These are phyloP conservation scores for Baryphthengus martii DNA, from an alignment of 2,113 vertebrate species.

Conservation along the genomic window DNA sequence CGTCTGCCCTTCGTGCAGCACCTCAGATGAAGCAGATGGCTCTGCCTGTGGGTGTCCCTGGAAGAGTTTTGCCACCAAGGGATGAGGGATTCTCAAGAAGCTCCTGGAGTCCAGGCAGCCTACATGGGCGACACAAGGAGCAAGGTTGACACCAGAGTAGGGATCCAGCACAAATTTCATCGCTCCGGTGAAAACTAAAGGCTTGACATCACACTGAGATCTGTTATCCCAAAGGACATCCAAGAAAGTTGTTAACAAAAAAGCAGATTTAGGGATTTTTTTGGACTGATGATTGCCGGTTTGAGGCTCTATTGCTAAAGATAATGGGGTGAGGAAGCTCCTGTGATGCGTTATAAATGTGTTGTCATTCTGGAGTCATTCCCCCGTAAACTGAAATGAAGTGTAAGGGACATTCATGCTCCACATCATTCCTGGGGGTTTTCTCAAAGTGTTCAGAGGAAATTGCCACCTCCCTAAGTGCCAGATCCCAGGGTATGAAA, in stretches of 20 bases:
- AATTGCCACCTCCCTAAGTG: background rate
- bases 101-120: background rate
- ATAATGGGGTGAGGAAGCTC: background rate
- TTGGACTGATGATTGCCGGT: background rate
- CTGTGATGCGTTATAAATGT: background rate
- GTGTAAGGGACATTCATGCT: background rate
- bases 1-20: background rate
- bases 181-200: background rate
- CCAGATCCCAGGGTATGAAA: background rate
- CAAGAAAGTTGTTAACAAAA: background rate
- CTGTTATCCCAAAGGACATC: background rate
- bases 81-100: background rate
- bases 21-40: background rate
- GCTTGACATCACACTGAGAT: background rate
- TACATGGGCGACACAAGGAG: background rate
- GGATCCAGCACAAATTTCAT: background rate
- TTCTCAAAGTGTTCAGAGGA: conserved; percentile 14
- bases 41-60: accelerated
- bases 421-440: background rate
- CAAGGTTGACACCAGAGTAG: background rate
- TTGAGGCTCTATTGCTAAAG: background rate
- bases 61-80: background rate
- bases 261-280: background rate
- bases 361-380: background rate
- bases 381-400: background rate